Conservation (phyloP, 2,797 vertebrate genomes). For the Channallabes apus region DNA sequence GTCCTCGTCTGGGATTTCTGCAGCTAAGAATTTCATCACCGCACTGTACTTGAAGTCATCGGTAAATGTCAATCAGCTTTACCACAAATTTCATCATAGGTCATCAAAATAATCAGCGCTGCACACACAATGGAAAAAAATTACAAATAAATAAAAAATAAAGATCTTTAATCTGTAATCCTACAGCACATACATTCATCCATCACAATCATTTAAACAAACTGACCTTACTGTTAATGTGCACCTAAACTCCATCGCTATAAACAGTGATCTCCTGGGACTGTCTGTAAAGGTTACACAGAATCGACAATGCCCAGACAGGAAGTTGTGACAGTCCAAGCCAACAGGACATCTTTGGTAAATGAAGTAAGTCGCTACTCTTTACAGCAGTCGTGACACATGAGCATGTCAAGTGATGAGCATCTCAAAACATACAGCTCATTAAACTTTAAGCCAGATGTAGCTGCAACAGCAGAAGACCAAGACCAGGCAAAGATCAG, state of each 20-base stretch:
- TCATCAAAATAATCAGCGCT: conserved; percentile 44
- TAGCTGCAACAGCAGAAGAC: neutral
- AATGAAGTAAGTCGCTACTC: too few relatives aligned
- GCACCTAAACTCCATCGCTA: neutral
- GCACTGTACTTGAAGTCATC: too few relatives aligned
- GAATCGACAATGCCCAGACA: neutral
- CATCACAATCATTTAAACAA: neutral
- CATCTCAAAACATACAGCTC: neutral
- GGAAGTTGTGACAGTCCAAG: neutral
- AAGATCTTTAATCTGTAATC: too few relatives aligned
- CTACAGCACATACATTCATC: neutral
- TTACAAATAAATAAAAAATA: too few relatives aligned
- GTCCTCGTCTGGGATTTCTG: too few relatives aligned
- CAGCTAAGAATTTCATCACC: too few relatives aligned
- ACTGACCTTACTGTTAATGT: neutral
- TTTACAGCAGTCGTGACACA: too few relatives aligned
- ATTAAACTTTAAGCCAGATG: neutral
- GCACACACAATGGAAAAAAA: neutral
- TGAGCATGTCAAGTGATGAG: neutral
- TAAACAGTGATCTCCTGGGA: neutral
- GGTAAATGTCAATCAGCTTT: too few relatives aligned
- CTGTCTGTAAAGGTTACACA: neutral
- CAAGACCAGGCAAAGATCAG: neutral
- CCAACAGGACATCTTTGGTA: neutral
- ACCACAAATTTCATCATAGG: too few relatives aligned